Percentiles rank a stretch among this genome's conserved stretches.
These are phyloP conservation scores for Lutjanus erythropterus DNA, from an alignment of 2,113 vertebrate species.

Conservation along the genomic window DNA sequence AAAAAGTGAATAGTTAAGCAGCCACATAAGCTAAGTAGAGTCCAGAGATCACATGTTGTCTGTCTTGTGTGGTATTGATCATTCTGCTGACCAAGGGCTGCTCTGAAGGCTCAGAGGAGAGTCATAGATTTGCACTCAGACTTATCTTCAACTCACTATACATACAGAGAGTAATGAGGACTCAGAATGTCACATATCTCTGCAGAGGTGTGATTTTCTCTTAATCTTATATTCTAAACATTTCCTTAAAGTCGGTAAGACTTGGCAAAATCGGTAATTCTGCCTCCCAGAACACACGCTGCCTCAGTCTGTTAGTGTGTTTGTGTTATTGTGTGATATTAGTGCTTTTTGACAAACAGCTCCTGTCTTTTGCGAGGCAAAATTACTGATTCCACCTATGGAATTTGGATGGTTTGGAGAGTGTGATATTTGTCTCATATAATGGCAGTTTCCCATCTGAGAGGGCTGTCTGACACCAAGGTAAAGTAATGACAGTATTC, in stretches of 20 bases:
- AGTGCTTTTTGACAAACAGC: too few species aligned
- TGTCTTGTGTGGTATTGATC: slow-evolving; percentile 67
- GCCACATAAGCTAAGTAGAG: slow-evolving; percentile 65
- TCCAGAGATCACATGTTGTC: slow-evolving; percentile 78
- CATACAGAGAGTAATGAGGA: neutral
- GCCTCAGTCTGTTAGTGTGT: too few species aligned
- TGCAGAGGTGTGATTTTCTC: neutral
- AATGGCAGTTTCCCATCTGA: too few species aligned
- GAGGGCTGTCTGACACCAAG: too few species aligned
- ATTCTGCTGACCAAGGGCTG: slow-evolving; percentile 74
- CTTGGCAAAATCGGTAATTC: too few species aligned
- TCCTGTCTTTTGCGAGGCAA: too few species aligned
- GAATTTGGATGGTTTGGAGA: too few species aligned
- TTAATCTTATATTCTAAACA: neutral
- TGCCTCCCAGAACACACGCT: too few species aligned
- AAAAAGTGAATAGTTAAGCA: slow-evolving; percentile 75
- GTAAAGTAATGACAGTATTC: too few species aligned
- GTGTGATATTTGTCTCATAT: too few species aligned
- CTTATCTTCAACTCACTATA: slow-evolving; percentile 47
- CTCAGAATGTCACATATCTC: neutral
- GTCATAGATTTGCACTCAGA: slow-evolving; percentile 36
- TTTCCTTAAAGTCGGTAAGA: neutral
- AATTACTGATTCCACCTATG: too few species aligned
- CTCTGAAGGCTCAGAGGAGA: slow-evolving; percentile 21
- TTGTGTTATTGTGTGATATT: too few species aligned